Percentiles rank a stretch among this genome's conserved stretches.
Conservation (phyloP, 2,888 invertebrate genomes). For the Agelastica alni region DNA sequence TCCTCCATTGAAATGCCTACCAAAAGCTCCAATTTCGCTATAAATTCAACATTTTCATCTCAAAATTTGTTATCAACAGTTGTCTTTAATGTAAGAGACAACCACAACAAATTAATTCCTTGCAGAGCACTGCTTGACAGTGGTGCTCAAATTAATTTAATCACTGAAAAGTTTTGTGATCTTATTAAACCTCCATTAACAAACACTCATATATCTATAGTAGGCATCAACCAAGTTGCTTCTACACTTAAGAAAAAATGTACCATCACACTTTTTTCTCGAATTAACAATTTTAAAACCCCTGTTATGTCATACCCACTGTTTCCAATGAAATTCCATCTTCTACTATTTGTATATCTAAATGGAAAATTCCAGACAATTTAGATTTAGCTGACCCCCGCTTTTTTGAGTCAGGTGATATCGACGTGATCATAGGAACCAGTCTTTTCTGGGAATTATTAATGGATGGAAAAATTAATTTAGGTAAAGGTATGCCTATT, state of each 20-base stretch:
- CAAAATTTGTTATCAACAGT: not conserved
- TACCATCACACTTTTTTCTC: not conserved
- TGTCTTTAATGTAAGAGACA: not conserved
- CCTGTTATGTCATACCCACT: not conserved
- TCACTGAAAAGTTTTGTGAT: not conserved
- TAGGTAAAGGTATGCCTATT: not conserved
- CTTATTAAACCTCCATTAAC: not conserved
- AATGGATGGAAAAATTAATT: not conserved
- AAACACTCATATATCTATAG: not conserved
- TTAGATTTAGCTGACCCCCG: slow-evolving; percentile 17
- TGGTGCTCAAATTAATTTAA: slow-evolving; percentile 1
- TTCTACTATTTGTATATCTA: not conserved
- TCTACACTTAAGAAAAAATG: not conserved
- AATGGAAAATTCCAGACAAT: slow-evolving; percentile 5
- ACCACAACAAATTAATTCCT: not conserved
- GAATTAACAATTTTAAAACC: not conserved
- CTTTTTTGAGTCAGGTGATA: not conserved
- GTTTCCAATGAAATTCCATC: not conserved
- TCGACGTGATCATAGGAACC: slow-evolving; percentile 15
- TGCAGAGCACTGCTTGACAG: not conserved
- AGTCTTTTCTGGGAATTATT: slow-evolving; percentile 19
- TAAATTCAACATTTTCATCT: too few species aligned
- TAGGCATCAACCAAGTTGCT: slow-evolving; percentile 2
- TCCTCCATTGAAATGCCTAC: too few species aligned
- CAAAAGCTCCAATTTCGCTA: too few species aligned